Evolutionary conservation across 2,113 vertebrate species (phyloP).

Genomic region (Bubo blakistoni): DNA sequence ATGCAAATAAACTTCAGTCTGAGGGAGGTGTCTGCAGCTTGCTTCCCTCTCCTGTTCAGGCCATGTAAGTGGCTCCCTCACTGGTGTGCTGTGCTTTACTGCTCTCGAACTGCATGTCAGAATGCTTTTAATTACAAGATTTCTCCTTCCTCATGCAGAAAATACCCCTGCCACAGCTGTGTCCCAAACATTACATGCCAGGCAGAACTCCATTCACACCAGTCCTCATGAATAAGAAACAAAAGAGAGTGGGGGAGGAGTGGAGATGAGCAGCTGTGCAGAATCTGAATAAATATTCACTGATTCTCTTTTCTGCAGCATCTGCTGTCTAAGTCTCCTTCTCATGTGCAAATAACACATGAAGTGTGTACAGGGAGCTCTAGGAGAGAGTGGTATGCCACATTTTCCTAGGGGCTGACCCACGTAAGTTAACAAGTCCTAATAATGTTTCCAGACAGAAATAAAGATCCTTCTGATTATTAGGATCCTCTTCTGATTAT

Average conservation of each 20-base stretch:
- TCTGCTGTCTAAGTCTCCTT: slow-evolving; percentile 22
- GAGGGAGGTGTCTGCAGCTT: slow-evolving; percentile 18
- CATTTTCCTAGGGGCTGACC: background rate
- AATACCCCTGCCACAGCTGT: slow-evolving; percentile 37
- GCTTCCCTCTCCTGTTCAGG: background rate
- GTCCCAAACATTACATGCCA: slow-evolving; percentile 6
- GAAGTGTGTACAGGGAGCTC: background rate
- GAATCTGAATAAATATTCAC: slow-evolving; percentile 54
- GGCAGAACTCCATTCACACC: slow-evolving; percentile 42
- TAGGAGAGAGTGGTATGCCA: background rate
- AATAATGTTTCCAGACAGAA: background rate
- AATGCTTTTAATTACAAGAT: slow-evolving; percentile 30
- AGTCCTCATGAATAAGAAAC: slow-evolving; percentile 54
- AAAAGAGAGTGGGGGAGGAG: slow-evolving; percentile 40
- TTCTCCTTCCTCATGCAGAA: slow-evolving; percentile 4
- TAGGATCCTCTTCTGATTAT: background rate
- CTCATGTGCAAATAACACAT: slow-evolving; percentile 7
- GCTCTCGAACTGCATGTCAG: slow-evolving; percentile 1
- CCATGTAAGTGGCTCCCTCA: background rate
- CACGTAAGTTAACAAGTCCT: background rate
- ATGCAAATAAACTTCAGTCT: slow-evolving; percentile 48
- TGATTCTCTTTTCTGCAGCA: slow-evolving; percentile 28
- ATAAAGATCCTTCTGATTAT: background rate
- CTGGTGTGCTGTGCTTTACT: background rate
- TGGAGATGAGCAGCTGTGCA: slow-evolving; percentile 50